Evolutionary conservation across 2,113 vertebrate species (phyloP), one percentile per base, ranked within the genome.

Genomic region (Syngnathus scovelli): DNA sequence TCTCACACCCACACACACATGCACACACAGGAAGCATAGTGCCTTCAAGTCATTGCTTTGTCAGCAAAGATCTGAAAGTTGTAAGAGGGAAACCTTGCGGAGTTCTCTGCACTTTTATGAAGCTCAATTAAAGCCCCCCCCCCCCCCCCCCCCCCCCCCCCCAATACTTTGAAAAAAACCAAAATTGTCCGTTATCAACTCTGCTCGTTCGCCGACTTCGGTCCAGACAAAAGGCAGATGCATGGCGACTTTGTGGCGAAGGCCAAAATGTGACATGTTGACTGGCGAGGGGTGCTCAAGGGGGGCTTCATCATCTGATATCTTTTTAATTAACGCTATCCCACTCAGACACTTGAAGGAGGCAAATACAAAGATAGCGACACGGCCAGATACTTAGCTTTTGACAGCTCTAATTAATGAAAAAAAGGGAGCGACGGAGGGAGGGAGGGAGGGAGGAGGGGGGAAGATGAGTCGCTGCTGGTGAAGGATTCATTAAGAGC

Each of bases 321-420:
- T 92, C 88, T 91, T 92, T 92, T 92, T 92, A 92, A 92, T 92
- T 92, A 92, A 90, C 81, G 81, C 81, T 89, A 90, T 89, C 90
- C 90, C 81, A 89, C 91, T 92, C 89, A 91, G 85, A 85, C 88
- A 88, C 90, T 90, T 91, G 89, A 89, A 90, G 88, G 82, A 88
- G 87, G 81, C 88, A 80, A 83, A 83, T 75, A 75, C 55, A 81
- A 80, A 80, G 78, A 87, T 82, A 72, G 72, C 69, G 72, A 79
- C 74, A 82, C 80, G 72, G 79, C 73, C 74, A 78, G 71, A 83
- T 81, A 77, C 79, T 78, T 89, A 90, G 91, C 86, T 92, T 92
- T 90, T 91, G 91, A 92, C 91, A 92, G 88, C 85, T 90, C 89
- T 92, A 92, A 92, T 92, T 92, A 92, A 92, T 90, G 90, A 81